Percentiles rank a stretch among this genome's conserved stretches.
phyloP scores from a whole-genome alignment of 2,113 vertebrate species.

The Ophiodon elongatus region DNA sequence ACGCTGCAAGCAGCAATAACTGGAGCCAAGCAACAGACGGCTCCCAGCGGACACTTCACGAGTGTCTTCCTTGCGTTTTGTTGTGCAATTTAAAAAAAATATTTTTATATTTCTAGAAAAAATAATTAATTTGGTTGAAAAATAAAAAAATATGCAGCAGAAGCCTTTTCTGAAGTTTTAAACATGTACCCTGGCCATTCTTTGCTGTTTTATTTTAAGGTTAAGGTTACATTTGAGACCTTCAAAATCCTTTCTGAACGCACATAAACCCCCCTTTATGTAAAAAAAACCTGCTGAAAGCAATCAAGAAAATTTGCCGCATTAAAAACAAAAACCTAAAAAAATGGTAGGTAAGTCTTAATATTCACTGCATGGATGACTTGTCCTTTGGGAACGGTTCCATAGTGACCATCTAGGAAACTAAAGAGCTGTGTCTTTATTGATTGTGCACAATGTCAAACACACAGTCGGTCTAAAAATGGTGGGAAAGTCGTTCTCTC shows the following conservation, averaged over 20 bases:
- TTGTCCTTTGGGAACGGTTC: not conserved
- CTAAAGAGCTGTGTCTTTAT: slow-evolving; percentile 14
- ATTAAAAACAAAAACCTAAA: not conserved
- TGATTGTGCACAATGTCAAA: slow-evolving; percentile 10
- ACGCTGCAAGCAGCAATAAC: too few relatives aligned
- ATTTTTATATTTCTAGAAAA: not conserved
- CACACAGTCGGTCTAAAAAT: not conserved
- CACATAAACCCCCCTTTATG: not conserved
- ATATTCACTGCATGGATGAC: not conserved
- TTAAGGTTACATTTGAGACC: not conserved
- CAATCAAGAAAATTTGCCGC: not conserved
- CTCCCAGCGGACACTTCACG: too few relatives aligned
- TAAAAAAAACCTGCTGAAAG: not conserved
- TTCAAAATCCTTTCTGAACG: not conserved
- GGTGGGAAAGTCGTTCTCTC: not conserved
- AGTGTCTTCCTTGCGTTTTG: not conserved
- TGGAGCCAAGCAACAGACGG: too few relatives aligned
- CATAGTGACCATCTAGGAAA: not conserved
- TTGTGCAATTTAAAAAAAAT: not conserved
- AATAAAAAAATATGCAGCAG: not conserved
- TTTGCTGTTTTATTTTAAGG: not conserved
- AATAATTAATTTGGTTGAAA: not conserved
- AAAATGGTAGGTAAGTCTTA: not conserved
- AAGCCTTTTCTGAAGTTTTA: not conserved
- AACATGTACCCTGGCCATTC: not conserved